A percentile compares a stretch with the other conserved stretches of the same genome.
Evolutionary conservation across 92 coral and sea anemone species (phyloP).

Genomic region (Chrysogorgia sp.): DNA sequence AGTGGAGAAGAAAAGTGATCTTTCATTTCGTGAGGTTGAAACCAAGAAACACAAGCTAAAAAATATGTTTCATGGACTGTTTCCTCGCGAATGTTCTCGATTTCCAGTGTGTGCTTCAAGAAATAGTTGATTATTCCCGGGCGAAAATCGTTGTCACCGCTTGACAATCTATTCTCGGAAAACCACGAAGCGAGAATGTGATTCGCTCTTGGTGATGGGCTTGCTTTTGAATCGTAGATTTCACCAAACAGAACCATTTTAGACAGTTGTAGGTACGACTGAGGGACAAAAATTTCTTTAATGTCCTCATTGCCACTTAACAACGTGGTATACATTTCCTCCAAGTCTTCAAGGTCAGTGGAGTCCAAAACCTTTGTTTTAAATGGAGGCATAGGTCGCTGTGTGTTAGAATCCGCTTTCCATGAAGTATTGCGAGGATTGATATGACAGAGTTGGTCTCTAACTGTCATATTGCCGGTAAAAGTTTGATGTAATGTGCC

Average conservation of each 20-base stretch:
- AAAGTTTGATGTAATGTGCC: not conserved
- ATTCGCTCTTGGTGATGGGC: conserved; percentile 13
- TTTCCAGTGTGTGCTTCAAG: not conserved
- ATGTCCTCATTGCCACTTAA: not conserved
- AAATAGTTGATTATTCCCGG: not conserved
- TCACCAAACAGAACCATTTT: not conserved
- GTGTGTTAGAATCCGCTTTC: not conserved
- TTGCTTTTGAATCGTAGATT: not conserved
- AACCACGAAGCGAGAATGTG: not conserved
- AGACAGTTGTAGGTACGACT: not conserved
- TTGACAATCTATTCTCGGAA: not conserved
- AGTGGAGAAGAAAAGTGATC: not conserved
- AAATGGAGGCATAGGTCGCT: not conserved
- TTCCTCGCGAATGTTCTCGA: not conserved
- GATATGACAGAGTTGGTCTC: not conserved
- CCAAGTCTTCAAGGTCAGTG: not conserved
- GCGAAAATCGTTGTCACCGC: not conserved
- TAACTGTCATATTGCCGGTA: not conserved
- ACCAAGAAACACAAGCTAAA: conserved; percentile 25
- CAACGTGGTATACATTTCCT: not conserved
- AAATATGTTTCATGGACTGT: not conserved
- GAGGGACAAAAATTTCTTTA: not conserved
- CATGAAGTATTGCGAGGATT: not conserved
- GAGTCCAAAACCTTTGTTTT: not conserved
- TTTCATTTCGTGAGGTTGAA: conserved; percentile 4